These are phyloP conservation scores for Parotia lawesii DNA, from an alignment of 2,113 vertebrate species.

Conservation along the genomic window DNA sequence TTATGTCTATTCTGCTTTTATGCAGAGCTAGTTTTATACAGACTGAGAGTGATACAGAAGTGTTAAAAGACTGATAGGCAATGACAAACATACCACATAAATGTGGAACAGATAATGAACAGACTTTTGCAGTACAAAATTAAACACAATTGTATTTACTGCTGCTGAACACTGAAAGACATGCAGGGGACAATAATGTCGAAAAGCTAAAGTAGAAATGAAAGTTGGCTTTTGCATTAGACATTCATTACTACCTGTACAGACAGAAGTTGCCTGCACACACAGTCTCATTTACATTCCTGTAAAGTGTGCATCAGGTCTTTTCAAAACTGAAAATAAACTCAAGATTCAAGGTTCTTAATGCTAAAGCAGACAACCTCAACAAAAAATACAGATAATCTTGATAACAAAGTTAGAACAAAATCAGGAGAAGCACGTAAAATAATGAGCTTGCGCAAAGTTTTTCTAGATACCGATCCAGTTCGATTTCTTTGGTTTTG, in stretches of 20 bases:
- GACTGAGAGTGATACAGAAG: background rate
- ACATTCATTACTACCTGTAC: background rate
- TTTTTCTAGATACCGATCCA: background rate
- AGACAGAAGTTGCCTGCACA: background rate
- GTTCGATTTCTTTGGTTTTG: background rate
- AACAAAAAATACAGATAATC: background rate
- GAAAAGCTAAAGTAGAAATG: background rate
- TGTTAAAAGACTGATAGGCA: background rate
- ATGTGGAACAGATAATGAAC: background rate
- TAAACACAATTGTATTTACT: background rate
- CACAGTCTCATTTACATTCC: background rate
- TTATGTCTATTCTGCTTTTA: background rate
- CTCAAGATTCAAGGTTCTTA: background rate
- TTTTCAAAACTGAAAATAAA: background rate
- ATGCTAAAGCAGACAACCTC: background rate
- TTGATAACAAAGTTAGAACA: background rate
- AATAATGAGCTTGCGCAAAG: background rate
- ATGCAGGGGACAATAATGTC: background rate
- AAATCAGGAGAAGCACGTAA: background rate
- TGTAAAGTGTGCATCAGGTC: background rate
- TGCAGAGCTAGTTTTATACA: background rate
- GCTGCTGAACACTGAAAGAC: background rate
- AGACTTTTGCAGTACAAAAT: background rate
- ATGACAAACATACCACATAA: background rate
- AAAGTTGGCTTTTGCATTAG: background rate